Evolutionary conservation across 2,797 vertebrate species (phyloP).

Genomic region (Masticophis lateralis): DNA sequence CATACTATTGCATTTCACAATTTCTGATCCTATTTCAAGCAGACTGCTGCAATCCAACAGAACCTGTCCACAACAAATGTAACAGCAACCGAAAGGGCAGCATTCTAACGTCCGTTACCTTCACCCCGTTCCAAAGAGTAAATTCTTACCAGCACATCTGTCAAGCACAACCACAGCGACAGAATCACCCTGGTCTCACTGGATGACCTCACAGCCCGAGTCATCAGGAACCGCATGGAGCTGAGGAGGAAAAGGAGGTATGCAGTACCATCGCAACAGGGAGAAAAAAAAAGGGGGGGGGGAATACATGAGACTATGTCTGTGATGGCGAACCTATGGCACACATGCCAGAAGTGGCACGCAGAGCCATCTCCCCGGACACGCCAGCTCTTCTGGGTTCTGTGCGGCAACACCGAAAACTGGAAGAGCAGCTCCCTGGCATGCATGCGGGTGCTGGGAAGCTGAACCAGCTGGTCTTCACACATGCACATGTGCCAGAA

Average conservation of each 20-base stretch:
- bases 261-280: too few species aligned
- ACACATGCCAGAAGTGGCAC: too few species aligned
- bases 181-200: neutral
- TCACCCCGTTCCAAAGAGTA: neutral
- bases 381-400: too few species aligned
- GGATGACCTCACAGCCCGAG: neutral
- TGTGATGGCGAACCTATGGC: too few species aligned
- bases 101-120: too few species aligned
- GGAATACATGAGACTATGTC: neutral
- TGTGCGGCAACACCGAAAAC: too few species aligned
- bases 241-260: neutral
- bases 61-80: neutral
- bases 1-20: too few species aligned
- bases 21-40: neutral
- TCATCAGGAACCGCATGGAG: neutral
- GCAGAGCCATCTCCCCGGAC: too few species aligned
- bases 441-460: too few species aligned
- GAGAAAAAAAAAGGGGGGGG: neutral
- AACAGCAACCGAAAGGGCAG: neutral
- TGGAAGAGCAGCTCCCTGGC: too few species aligned
- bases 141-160: slow-evolving; percentile 7
- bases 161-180: neutral
- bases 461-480: too few species aligned
- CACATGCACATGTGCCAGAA: too few species aligned
- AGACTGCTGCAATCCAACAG: neutral